Conservation (phyloP, 2,888 invertebrate genomes). For the Troilus luridus region DNA sequence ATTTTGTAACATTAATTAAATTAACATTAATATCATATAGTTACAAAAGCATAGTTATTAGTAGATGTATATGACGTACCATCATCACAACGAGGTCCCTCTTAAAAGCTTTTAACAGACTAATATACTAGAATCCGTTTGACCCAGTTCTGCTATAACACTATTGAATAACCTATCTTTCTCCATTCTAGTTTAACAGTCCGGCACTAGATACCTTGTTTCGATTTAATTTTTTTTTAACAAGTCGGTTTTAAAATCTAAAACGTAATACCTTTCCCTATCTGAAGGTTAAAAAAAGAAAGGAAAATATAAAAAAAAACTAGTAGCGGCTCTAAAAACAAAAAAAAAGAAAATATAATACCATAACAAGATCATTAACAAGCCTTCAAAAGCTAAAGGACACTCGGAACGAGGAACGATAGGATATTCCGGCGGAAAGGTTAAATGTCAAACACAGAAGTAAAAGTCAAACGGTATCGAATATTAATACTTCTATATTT, state of each 20-base stretch:
- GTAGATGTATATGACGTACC: not conserved
- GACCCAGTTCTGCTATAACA: conserved; percentile 46
- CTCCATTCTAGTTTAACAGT: not conserved
- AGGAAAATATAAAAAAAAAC: not conserved
- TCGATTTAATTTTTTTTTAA: not conserved
- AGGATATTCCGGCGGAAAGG: not conserved
- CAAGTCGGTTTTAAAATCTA: not conserved
- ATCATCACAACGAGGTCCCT: not conserved
- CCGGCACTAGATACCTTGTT: not conserved
- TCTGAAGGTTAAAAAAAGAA: not conserved
- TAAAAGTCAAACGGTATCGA: not conserved
- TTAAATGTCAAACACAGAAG: not conserved
- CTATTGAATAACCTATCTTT: conserved; percentile 27
- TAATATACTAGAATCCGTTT: conserved; percentile 48
- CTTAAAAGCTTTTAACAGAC: conserved; percentile 51
- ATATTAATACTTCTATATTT: not conserved
- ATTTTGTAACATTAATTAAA: too few relatives aligned
- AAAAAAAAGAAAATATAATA: not conserved
- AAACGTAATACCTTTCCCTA: not conserved
- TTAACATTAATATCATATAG: not conserved
- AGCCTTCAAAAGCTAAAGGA: not conserved
- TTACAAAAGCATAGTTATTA: not conserved
- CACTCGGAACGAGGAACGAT: not conserved
- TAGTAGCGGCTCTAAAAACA: not conserved
- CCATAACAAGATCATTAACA: not conserved